These are phyloP conservation scores for Hymenochirus boettgeri DNA, from an alignment of 2,113 vertebrate genomes.

Conservation along the genomic window DNA sequence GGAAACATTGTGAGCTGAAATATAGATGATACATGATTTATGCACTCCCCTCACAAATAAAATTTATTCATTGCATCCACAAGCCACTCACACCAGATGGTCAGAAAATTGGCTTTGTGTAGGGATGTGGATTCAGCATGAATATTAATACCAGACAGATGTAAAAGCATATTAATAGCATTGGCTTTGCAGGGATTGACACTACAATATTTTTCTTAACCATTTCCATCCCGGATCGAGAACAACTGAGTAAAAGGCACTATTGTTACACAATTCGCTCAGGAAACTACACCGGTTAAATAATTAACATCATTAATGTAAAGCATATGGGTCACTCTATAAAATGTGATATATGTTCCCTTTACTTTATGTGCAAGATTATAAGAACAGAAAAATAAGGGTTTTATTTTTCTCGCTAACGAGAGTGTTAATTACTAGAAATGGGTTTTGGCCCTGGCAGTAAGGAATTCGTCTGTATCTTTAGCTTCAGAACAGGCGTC, in stretches of 20 bases:
- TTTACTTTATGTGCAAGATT: background rate
- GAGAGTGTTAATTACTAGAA: too few species aligned
- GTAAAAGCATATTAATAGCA: slow-evolving; percentile 99
- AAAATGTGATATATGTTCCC: background rate
- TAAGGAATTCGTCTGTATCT: too few species aligned
- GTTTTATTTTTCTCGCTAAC: too few species aligned
- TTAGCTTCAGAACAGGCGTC: too few species aligned
- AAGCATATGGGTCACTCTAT: background rate
- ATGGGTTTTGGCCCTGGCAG: too few species aligned
- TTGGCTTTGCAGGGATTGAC: slow-evolving; percentile 87
- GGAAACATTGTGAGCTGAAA: slow-evolving; percentile 70
- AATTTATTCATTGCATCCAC: slow-evolving; percentile 98
- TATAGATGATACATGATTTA: slow-evolving; percentile 86
- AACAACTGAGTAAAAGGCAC: background rate
- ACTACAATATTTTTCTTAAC: slow-evolving; percentile 95
- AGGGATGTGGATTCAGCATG: slow-evolving; percentile 98
- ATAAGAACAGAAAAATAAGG: background rate
- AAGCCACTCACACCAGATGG: slow-evolving; percentile 99
- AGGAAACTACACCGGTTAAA: background rate
- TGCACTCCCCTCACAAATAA: slow-evolving; percentile 91
- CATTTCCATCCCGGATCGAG: slow-evolving; percentile 8
- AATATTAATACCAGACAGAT: slow-evolving; percentile 99
- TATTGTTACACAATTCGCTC: background rate
- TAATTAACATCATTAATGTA: background rate
- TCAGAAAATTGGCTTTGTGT: slow-evolving; percentile 99